phyloP scores from a whole-genome alignment of 2,888 invertebrate species.

The Lycaena phlaeas region DNA sequence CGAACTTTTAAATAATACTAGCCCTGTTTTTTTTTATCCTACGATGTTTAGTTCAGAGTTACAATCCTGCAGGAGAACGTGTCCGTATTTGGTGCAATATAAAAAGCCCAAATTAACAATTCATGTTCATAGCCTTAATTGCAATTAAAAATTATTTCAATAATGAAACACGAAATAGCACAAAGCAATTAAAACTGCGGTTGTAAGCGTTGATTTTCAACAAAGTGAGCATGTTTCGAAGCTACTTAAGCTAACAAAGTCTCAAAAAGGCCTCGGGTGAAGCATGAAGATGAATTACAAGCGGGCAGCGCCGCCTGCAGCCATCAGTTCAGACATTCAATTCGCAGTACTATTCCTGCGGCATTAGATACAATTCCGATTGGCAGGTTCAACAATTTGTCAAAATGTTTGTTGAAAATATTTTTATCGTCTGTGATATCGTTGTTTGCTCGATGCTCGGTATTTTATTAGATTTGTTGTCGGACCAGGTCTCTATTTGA shows the following conservation, averaged over 20 bases:
- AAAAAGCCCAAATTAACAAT: too few species aligned
- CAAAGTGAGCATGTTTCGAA: constrained; percentile 20
- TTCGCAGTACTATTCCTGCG: constrained; percentile 22
- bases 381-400: constrained; percentile 18
- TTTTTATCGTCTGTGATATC: constrained; percentile 26
- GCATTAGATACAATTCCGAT: background rate
- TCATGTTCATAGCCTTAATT: too few species aligned
- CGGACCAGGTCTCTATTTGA: constrained; percentile 20
- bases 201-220: constrained; percentile 17
- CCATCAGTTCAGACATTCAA: constrained; percentile 11
- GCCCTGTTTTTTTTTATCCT: too few species aligned
- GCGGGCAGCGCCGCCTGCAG: constrained; percentile 17
- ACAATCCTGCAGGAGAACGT: too few species aligned
- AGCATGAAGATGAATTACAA: constrained; percentile 24
- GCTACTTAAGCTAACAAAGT: constrained; percentile 24
- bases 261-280: constrained; percentile 21
- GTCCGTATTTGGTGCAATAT: too few species aligned
- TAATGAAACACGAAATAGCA: background rate
- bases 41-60: too few species aligned
- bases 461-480: constrained; percentile 28
- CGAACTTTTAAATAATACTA: too few species aligned
- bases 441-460: constrained; percentile 23
- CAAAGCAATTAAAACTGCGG: constrained; percentile 5
- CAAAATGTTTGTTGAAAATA: constrained; percentile 27
- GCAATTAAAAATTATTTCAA: constrained; percentile 7